Conservation (phyloP, 2,888 invertebrate genomes). For the Euzetes globulus region DNA sequence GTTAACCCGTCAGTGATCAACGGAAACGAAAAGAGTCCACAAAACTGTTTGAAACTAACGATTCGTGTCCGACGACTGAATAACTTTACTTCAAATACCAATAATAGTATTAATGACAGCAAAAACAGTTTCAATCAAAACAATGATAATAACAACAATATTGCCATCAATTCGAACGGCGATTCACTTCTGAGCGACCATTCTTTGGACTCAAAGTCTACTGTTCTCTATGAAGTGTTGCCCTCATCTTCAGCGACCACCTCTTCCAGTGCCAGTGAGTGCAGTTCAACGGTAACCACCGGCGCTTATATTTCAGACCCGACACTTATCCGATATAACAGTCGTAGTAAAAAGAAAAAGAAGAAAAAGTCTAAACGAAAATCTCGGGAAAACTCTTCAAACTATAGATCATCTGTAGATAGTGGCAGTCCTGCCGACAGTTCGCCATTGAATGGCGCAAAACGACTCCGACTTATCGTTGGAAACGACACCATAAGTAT, state of each 20-base stretch:
- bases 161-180: not conserved
- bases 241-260: slow-evolving; percentile 13
- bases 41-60: slow-evolving; percentile 39
- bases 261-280: slow-evolving; percentile 24
- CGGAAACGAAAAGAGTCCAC: slow-evolving; percentile 10
- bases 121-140: not conserved
- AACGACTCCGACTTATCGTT: slow-evolving; percentile 74
- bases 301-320: not conserved
- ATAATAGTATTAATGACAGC: not conserved
- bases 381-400: not conserved
- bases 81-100: not conserved
- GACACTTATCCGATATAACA: not conserved
- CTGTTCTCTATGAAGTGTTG: slow-evolving; percentile 47
- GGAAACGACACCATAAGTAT: slow-evolving; percentile 83
- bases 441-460: slow-evolving; percentile 51
- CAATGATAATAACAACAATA: not conserved
- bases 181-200: not conserved
- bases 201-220: slow-evolving; percentile 43
- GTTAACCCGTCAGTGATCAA: not conserved
- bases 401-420: not conserved
- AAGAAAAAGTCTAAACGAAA: slow-evolving; percentile 7
- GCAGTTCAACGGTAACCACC: slow-evolving; percentile 7
- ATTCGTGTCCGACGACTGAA: slow-evolving; percentile 38
- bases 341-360: slow-evolving; percentile 4
- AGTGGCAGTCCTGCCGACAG: not conserved